Evolutionary conservation across 2,888 invertebrate species (phyloP), one percentile per base, ranked within the genome.

Genomic region (Coecobrya sp.): DNA sequence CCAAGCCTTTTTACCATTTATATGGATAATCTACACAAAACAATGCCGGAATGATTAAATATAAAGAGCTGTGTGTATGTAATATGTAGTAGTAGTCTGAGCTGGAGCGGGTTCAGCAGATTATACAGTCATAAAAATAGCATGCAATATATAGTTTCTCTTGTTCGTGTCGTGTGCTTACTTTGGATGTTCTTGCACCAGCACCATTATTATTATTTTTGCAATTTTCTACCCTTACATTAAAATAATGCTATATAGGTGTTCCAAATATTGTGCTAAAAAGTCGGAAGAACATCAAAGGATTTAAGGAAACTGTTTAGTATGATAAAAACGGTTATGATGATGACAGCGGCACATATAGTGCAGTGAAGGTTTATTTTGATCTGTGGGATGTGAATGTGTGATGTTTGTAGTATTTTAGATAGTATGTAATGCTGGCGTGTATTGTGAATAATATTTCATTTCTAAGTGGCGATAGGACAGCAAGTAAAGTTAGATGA

Each of bases 241-340:
- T 19, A 55, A 82, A 22, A 36, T 59, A 82, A 52, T 55, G n/a
- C 25, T 27, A 49, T 1, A 36, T 59, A 79, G 55, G 81, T 82
- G 81, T 59, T 82, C 10, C 59, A 88, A 79, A 88, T 81, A 52
- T 65, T 79, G 45, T 49, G 45, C 88, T 16, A 76, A 88, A 87
- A 88, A 79, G 65, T 88, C 59, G 65, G 65, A 88, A 42, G 81
- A 88, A 88, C 88, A 65, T 88, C 88, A 88, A 88, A 88, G 88
- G 88, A 65, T 88, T 79, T 88, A 88, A 79, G 79, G 87, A 88
- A 79, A 81, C 79, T 88, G n/a, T 45, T n/a, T 65, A 81, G 88
- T 30, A 55, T 88, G 79, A 87, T 87, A 59, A 65, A n/a, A 88
- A 81, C 79, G 88, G 73, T 88, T 88, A 88, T 88, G 88, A 65